A percentile compares a stretch with the other conserved stretches of the same genome.
Evolutionary conservation across 1,140 invertebrate species (phyloP).

Genomic region (Saccostrea cuccullata): DNA sequence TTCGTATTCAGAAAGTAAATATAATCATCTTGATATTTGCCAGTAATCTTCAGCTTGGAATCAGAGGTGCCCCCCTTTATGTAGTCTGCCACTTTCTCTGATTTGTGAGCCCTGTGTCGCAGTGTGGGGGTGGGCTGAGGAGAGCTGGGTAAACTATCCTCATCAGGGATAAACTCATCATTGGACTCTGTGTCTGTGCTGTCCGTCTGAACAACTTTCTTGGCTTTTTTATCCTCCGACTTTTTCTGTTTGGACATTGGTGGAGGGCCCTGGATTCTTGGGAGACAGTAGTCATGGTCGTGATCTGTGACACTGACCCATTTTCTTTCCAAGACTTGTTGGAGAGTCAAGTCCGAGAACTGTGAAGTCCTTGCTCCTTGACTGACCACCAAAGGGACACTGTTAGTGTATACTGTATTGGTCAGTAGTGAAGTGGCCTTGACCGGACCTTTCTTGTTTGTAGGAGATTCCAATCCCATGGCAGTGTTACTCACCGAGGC

Average conservation of each 20-base stretch:
- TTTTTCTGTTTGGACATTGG: background rate
- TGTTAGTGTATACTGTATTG: conserved; percentile 29
- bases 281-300: conserved; percentile 74
- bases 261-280: background rate
- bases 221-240: conserved; percentile 41
- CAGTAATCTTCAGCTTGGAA: conserved; percentile 74
- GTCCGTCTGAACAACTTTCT: conserved; percentile 33
- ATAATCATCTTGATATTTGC: conserved; percentile 74
- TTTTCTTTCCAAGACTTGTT: conserved; percentile 28
- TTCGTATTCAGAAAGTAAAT: conserved; percentile 74
- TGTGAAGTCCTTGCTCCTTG: conserved; percentile 21
- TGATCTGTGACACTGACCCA: conserved; percentile 56
- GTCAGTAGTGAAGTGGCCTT: conserved; percentile 38
- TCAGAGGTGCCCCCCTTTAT: conserved; percentile 60
- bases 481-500: conserved; percentile 69
- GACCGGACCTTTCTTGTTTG: background rate
- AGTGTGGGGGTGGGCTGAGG: conserved; percentile 22
- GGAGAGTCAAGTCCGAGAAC: conserved; percentile 8
- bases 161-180: conserved; percentile 14
- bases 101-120: conserved; percentile 34
- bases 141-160: conserved; percentile 40
- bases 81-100: conserved; percentile 62
- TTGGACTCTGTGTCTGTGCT: conserved; percentile 35
- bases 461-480: conserved; percentile 54
- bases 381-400: background rate